A percentile compares a stretch with the other conserved stretches of the same genome.
Evolutionary conservation across 2,797 vertebrate species (phyloP).

Genomic region (Taenioides sp.): DNA sequence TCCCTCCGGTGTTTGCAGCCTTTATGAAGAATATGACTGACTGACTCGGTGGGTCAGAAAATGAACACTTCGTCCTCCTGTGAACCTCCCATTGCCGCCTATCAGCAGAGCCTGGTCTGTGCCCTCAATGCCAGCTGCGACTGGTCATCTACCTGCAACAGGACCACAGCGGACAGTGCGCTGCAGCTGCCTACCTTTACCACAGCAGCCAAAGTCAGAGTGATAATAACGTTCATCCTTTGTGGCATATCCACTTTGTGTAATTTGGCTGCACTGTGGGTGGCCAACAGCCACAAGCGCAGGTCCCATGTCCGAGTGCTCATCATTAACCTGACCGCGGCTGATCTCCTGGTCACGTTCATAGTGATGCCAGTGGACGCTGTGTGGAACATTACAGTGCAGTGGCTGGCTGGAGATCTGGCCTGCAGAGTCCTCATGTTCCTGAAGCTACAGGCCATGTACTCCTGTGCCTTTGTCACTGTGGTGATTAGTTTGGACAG

Average conservation of each 20-base stretch:
- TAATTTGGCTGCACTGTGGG: conserved; percentile 80
- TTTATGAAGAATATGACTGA: conserved; percentile 25
- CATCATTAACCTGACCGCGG: conserved; percentile 81
- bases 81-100: conserved; percentile 31
- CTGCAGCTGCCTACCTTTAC: conserved; percentile 80
- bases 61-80: conserved; percentile 53
- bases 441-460: conserved; percentile 86
- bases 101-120: conserved; percentile 33
- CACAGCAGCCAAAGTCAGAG: conserved; percentile 77
- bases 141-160: conserved; percentile 39
- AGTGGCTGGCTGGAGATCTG: conserved; percentile 81
- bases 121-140: conserved; percentile 56
- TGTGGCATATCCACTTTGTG: conserved; percentile 76
- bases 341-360: conserved; percentile 83
- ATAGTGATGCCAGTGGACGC: conserved; percentile 86
- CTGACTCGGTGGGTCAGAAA: conserved; percentile 43
- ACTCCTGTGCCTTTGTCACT: conserved; percentile 85
- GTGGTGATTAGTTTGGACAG: conserved; percentile 87
- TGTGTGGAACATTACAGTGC: conserved; percentile 84
- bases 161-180: conserved; percentile 31
- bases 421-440: conserved; percentile 85
- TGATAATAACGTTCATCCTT: conserved; percentile 79
- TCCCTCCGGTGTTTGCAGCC: conserved; percentile 14
- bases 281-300: conserved; percentile 59
- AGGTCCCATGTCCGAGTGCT: conserved; percentile 76